phyloP scores from a whole-genome alignment of 2,113 vertebrate species.

The Monopterus albus region DNA sequence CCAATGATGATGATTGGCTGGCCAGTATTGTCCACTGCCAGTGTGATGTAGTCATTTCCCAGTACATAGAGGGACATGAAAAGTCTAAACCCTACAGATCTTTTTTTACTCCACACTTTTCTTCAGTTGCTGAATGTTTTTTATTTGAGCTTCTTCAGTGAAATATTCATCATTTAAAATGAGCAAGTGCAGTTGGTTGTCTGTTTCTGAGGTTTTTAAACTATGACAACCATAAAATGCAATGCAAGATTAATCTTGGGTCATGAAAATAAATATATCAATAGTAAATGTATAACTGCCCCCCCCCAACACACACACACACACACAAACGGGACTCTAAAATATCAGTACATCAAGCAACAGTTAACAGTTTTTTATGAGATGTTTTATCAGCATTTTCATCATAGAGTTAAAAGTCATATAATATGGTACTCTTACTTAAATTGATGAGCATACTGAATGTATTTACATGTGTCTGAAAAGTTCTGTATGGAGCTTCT shows the following conservation, averaged over 20 bases:
- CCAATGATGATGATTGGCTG: slow-evolving; percentile 35
- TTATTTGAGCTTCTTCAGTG: background rate
- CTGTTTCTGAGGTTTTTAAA: no score
- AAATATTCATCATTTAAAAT: background rate
- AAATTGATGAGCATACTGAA: background rate
- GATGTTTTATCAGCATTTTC: background rate
- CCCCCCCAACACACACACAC: no score
- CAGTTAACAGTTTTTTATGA: background rate
- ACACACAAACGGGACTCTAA: no score
- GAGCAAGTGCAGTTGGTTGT: background rate
- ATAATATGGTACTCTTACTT: background rate
- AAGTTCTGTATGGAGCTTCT: background rate
- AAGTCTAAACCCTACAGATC: background rate
- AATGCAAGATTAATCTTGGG: no score
- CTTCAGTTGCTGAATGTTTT: background rate
- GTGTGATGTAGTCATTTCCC: slow-evolving; percentile 3
- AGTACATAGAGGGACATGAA: background rate
- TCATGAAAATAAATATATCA: background rate
- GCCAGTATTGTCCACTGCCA: slow-evolving; percentile 31
- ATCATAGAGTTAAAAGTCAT: background rate
- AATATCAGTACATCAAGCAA: background rate
- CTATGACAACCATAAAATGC: background rate
- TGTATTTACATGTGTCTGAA: background rate
- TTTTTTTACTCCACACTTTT: background rate
- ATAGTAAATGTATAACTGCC: background rate